A percentile compares a stretch with the other conserved stretches of the same genome.
These are phyloP conservation scores for Entomobrya multifasciata DNA, from an alignment of 2,888 invertebrate species.

Conservation along the genomic window DNA sequence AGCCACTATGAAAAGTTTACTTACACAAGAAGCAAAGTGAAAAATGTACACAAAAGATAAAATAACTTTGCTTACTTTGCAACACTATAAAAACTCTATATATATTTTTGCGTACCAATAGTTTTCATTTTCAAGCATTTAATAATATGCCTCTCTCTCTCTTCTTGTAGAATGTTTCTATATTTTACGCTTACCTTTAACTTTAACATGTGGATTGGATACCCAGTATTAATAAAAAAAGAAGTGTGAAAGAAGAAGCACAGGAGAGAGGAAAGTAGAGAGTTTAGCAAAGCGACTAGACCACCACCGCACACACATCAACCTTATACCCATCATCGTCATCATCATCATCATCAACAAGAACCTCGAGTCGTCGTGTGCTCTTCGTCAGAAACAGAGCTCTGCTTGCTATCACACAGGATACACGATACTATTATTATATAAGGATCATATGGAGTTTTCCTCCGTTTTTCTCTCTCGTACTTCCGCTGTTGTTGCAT, in stretches of 20 bases:
- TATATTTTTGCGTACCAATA: too few species aligned
- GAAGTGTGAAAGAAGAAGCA: conserved; percentile 20
- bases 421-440: too few species aligned
- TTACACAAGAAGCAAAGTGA: too few species aligned
- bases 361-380: background rate
- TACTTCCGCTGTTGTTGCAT: conserved; percentile 10
- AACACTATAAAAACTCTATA: too few species aligned
- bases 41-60: conserved; percentile 12
- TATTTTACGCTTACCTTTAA: conserved; percentile 25
- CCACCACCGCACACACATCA: conserved; percentile 2
- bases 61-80: conserved; percentile 30
- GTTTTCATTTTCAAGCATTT: too few species aligned
- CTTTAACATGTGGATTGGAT: conserved; percentile 34
- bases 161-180: background rate
- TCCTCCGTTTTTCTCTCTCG: conserved; percentile 20
- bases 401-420: background rate
- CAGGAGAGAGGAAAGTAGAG: conserved; percentile 41
- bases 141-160: too few species aligned
- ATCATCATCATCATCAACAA: conserved; percentile 14
- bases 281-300: conserved; percentile 29
- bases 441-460: conserved; percentile 45
- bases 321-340: conserved; percentile 1
- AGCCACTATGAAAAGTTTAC: too few species aligned
- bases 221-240: background rate
- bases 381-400: background rate